Conservation (phyloP, 2,888 invertebrate genomes). For the Anarsia innoxiella region DNA sequence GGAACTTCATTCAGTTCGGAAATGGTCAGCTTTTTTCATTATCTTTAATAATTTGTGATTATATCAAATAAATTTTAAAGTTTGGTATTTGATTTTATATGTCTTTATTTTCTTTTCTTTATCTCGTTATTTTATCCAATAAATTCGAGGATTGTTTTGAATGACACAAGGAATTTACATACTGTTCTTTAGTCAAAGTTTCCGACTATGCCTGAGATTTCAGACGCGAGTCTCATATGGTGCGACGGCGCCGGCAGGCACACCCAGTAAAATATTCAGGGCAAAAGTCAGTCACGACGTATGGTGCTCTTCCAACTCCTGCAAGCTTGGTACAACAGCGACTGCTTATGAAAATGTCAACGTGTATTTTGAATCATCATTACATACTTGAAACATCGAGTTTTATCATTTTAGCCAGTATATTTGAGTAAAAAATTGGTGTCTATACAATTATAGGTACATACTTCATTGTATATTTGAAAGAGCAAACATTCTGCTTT, state of each 20-base stretch:
- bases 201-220: constrained; percentile 29
- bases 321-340: constrained; percentile 27
- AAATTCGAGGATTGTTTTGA: not conserved
- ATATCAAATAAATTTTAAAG: too few relatives aligned
- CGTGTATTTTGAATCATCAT: too few relatives aligned
- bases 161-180: constrained; percentile 8
- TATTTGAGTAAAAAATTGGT: too few relatives aligned
- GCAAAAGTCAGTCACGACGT: constrained; percentile 68
- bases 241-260: constrained; percentile 47
- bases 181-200: constrained; percentile 11
- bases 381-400: too few relatives aligned
- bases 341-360: constrained; percentile 4
- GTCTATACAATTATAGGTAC: too few relatives aligned
- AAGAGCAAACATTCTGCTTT: not conserved
- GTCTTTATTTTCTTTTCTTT: not conserved
- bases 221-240: constrained; percentile 39
- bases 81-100: not conserved
- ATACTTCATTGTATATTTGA: too few relatives aligned
- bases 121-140: not conserved
- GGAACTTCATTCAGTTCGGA: too few relatives aligned
- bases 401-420: too few relatives aligned
- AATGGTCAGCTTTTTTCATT: too few relatives aligned
- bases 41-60: too few relatives aligned
- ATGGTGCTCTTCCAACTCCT: constrained; percentile 38
- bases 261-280: constrained; percentile 64